These are phyloP conservation scores for Lordiphosa clarofinis DNA, from an alignment of 1,140 invertebrate species.

Conservation along the genomic window DNA sequence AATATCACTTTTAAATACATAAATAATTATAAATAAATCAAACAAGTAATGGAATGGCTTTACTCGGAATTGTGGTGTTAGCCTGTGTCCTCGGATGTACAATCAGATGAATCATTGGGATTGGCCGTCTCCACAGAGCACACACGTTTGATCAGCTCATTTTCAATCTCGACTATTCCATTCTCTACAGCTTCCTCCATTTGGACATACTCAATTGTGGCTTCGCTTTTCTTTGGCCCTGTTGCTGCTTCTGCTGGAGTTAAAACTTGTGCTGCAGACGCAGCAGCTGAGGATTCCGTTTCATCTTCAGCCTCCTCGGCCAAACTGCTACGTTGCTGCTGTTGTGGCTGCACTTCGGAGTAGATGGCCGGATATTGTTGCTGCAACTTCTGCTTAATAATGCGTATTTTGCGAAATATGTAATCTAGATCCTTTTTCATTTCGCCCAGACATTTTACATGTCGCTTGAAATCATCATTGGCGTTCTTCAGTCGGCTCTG, in stretches of 20 bases:
- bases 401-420: constrained; percentile 86
- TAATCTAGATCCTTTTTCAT: constrained; percentile 86
- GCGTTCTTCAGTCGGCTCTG: constrained; percentile 89
- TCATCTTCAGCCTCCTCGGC: constrained; percentile 84
- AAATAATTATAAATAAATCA: constrained; percentile 27
- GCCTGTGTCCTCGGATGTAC: constrained; percentile 76
- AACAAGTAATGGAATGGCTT: not conserved
- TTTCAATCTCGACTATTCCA: constrained; percentile 69
- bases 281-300: constrained; percentile 62
- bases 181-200: constrained; percentile 78
- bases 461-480: constrained; percentile 92
- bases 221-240: constrained; percentile 47
- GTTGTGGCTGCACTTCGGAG: constrained; percentile 82
- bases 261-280: not conserved
- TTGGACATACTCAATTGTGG: constrained; percentile 77
- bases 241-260: constrained; percentile 1
- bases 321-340: constrained; percentile 81
- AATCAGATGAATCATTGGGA: constrained; percentile 78
- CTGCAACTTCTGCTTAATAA: constrained; percentile 90
- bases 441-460: constrained; percentile 88
- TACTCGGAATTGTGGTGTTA: constrained; percentile 10
- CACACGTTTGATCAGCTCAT: constrained; percentile 72
- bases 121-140: constrained; percentile 76
- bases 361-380: constrained; percentile 93
- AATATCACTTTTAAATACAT: constrained; percentile 12